Evolutionary conservation across 1,140 invertebrate genomes (phyloP), one percentile per base, ranked within the genome.

Genomic region (Teleopsis dalmanni): DNA sequence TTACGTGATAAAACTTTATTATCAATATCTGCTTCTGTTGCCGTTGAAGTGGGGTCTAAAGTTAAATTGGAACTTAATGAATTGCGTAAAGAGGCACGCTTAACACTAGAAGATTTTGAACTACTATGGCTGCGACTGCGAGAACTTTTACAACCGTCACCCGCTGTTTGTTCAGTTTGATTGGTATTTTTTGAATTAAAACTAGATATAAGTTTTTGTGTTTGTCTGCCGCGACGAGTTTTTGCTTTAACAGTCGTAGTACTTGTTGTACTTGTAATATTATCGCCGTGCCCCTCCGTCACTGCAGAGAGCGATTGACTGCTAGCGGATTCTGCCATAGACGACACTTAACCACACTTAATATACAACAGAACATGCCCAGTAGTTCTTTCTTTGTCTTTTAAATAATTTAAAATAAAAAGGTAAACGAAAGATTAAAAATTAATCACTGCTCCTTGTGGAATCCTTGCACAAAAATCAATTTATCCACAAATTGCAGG

Each of bases 301-400:
- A 71, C 62, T 70, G 67, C 68, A 71, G 68, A 71, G 69, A 71
- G 68, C 68, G 63, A 67, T 60, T 69, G 62, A 62, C 62, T 64
- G 63, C 63, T 71, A 71, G 62, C 65, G 64, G 64, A 71, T 62
- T 71, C 66, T 63, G 68, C 68, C 68, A 71, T 71, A 71, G 67
- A 70, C 68, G 67, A 70, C 65, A 70, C 67, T 71, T 70, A 66
- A 65, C 60, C 63, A 59, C 60, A 59, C 57, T 58, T 66, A 65
- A 64, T 60, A 70, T 64, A 64, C 58, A 64, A 59, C 64, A 67
- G 54, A 67, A 66, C 64, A 67, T 67, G 64, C 64, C 64, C 63
- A 52, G 40, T 43, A 51, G 40, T 33, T 50, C 23, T 36, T 19
- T 35, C 44, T 40, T 46, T 29, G 29, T 46, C 29, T 46, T 46